Conservation (phyloP, 2,797 vertebrate species). For the Syndactyla subalaris region DNA sequence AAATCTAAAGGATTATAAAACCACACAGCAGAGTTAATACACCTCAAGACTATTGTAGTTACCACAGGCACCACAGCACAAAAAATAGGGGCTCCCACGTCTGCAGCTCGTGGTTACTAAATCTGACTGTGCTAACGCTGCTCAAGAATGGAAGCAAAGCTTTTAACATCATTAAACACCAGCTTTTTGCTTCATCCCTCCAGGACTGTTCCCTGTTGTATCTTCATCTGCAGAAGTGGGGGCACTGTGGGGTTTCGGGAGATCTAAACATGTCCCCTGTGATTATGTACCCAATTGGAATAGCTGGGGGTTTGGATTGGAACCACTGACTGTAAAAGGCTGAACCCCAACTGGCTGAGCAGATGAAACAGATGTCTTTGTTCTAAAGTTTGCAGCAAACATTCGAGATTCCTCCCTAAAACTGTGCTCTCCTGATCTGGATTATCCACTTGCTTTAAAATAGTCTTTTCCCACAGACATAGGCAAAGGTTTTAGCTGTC, state of each 20-base stretch:
- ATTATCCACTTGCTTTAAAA: background rate
- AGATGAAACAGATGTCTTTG: background rate
- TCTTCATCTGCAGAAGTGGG: background rate
- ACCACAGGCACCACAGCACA: background rate
- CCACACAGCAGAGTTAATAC: background rate
- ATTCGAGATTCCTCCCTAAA: background rate
- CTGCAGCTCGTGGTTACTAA: background rate
- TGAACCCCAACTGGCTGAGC: background rate
- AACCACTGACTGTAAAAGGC: background rate
- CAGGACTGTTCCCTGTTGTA: background rate
- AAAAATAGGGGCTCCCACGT: background rate
- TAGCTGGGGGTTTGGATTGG: background rate
- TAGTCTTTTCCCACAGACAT: background rate
- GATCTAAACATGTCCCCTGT: background rate
- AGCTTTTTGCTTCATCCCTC: conserved; percentile 18
- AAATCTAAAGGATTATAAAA: background rate
- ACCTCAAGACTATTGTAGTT: background rate
- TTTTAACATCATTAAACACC: background rate
- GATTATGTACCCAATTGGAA: background rate
- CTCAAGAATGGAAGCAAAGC: background rate
- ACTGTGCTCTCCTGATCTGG: background rate
- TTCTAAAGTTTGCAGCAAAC: background rate
- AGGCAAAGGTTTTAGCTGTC: background rate
- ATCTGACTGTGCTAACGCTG: background rate
- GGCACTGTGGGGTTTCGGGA: background rate